Evolutionary conservation across 2,797 vertebrate species (phyloP).

Genomic region (Crax fasciolata): DNA sequence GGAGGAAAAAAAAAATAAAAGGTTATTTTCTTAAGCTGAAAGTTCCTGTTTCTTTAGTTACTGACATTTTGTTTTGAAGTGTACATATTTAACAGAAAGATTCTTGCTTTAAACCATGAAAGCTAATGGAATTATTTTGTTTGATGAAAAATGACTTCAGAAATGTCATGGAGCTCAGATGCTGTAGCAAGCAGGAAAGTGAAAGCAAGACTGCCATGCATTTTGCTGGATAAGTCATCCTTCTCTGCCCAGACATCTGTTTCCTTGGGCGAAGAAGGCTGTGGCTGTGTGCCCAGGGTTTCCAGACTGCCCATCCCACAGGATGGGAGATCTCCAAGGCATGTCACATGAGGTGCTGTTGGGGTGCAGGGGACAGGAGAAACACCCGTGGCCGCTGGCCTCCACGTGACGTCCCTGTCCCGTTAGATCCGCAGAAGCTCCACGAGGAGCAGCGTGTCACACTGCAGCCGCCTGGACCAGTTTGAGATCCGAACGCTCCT

Average conservation of each 20-base stretch:
- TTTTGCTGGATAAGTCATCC: not conserved
- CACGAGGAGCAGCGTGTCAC: slow-evolving; percentile 87
- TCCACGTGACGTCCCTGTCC: rapidly evolving
- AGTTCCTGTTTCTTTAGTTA: not conserved
- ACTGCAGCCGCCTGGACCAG: slow-evolving; percentile 87
- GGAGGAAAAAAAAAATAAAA: too few relatives aligned
- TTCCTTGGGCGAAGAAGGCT: not conserved
- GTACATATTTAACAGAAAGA: not conserved
- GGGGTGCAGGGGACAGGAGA: not conserved
- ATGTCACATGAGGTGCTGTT: not conserved
- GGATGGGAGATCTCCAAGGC: not conserved
- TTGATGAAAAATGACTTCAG: not conserved
- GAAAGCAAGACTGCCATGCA: not conserved
- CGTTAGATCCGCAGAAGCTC: slow-evolving; percentile 89
- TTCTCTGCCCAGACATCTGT: not conserved
- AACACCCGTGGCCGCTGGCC: not conserved
- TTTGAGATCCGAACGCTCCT: slow-evolving; percentile 95
- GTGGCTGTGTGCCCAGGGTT: not conserved
- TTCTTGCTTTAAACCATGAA: not conserved
- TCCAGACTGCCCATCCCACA: not conserved
- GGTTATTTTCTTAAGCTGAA: not conserved
- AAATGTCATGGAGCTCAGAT: not conserved
- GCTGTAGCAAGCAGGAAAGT: not conserved
- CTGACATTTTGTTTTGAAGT: not conserved
- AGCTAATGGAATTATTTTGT: not conserved